Conservation (phyloP, 2,888 invertebrate genomes). For the Octodonta nipae region DNA sequence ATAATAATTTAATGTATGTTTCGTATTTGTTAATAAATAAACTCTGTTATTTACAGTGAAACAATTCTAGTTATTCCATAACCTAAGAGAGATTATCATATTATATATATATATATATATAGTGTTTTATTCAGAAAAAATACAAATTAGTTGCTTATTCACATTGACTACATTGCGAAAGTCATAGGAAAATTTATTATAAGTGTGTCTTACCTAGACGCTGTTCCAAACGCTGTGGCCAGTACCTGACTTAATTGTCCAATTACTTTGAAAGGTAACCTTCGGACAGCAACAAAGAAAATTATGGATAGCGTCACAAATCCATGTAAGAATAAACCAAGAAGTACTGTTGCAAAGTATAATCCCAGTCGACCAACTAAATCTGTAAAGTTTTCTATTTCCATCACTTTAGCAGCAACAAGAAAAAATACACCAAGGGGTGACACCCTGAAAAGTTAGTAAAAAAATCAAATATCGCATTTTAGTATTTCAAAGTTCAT, state of each 20-base stretch:
- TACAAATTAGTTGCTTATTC: too few relatives aligned
- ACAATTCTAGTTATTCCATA: too few relatives aligned
- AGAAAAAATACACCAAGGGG: constrained; percentile 81
- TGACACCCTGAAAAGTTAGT: constrained; percentile 64
- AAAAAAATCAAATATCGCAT: too few relatives aligned
- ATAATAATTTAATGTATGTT: too few relatives aligned
- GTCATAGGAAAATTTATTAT: too few relatives aligned
- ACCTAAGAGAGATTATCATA: too few relatives aligned
- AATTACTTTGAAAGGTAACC: constrained; percentile 69
- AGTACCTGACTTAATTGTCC: constrained; percentile 79
- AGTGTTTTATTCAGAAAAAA: too few relatives aligned
- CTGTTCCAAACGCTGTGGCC: constrained; percentile 92
- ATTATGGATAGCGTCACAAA: constrained; percentile 78
- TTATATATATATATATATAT: too few relatives aligned
- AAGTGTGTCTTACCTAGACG: constrained; percentile 72
- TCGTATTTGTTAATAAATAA: too few relatives aligned
- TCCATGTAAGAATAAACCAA: constrained; percentile 86
- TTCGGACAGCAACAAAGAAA: constrained; percentile 69
- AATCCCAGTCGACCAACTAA: constrained; percentile 78
- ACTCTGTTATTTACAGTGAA: too few relatives aligned
- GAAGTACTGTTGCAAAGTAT: constrained; percentile 84
- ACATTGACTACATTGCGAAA: too few relatives aligned
- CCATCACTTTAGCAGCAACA: constrained; percentile 80
- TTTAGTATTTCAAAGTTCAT: too few relatives aligned
- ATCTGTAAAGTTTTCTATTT: constrained; percentile 72